These are phyloP conservation scores for Himalopsyche kuldschensis DNA, from an alignment of 2,888 invertebrate genomes.

Conservation along the genomic window DNA sequence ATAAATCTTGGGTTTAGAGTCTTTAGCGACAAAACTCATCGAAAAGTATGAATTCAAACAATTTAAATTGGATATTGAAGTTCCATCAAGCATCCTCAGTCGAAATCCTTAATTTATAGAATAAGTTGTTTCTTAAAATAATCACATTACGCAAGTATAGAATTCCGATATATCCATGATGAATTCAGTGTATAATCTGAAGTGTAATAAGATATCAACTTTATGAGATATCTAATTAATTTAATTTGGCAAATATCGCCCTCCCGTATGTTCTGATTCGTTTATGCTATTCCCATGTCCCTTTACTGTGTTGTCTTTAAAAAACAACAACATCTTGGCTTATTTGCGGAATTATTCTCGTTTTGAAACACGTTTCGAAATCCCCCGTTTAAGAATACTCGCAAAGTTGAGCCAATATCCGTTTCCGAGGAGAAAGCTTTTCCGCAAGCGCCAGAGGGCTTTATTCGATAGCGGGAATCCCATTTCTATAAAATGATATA, in stretches of 20 bases:
- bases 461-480: neutral
- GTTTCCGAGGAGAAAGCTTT: conserved; percentile 5
- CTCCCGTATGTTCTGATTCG: neutral
- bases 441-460: neutral
- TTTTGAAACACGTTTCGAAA: conserved; percentile 10
- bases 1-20: too few species aligned
- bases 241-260: neutral
- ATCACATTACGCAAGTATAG: too few species aligned
- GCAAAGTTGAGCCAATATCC: conserved; percentile 19
- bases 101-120: too few species aligned
- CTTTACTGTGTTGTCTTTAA: neutral
- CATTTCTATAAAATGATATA: neutral
- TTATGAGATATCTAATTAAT: neutral
- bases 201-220: too few species aligned
- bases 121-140: too few species aligned
- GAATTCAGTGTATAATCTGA: too few species aligned
- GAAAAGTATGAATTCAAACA: too few species aligned
- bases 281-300: neutral
- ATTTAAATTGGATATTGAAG: too few species aligned
- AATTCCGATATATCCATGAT: too few species aligned
- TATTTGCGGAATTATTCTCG: conserved; percentile 12
- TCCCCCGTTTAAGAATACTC: conserved; percentile 9
- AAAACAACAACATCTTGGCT: neutral
- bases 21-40: too few species aligned
- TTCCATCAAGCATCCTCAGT: too few species aligned